Evolutionary conservation across 2,113 vertebrate species (phyloP), one percentile per base, ranked within the genome.

Genomic region (Lepus europaeus): DNA sequence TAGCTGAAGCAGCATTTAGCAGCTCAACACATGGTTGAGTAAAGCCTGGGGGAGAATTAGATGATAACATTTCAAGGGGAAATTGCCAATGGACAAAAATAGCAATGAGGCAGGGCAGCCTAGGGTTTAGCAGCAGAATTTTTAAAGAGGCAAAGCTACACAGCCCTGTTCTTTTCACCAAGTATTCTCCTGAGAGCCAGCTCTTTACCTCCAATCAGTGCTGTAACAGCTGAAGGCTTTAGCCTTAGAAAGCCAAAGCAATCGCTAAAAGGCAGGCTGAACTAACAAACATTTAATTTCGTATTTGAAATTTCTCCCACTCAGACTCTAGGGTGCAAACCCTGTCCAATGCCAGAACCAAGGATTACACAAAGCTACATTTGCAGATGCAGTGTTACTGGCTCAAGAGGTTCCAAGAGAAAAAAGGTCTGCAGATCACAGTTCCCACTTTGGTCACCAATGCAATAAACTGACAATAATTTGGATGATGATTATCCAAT

Each of bases 1-100:
- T 97, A 96, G 90, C 91, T 97, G 95, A 97, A 97, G 92, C 81
- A 97, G 94, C 94, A 95, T 94, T 97, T 96, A 97, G 89, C 93
- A 96, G 92, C 95, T 96, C 94, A 96, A 93, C 95, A 96, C 93
- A 93, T 66, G 85, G 94, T 80, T 96, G 84, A 89, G 95, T 79
- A 96, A 96, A 94, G 84, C 89, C 74, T 90, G 29, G 78, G 93
- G 87, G 69, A 95, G 94, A 97, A 96, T 92, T 96, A 92, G 76
- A 97, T 95, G 93, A 95, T 92, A 95, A 89, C 95, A 95, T 96
- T 97, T 95, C 94, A 94, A 94, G 95, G 78, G 85, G 92, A 96
- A 96, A 97, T 92, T 94, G 72, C 78, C 93, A 96, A 94, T 86
- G 95, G 86, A 95, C 84, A 96, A 95, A 97, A 97, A 90, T 93